Evolutionary conservation across 2,797 vertebrate species (phyloP).

Genomic region (Chanos chanos): DNA sequence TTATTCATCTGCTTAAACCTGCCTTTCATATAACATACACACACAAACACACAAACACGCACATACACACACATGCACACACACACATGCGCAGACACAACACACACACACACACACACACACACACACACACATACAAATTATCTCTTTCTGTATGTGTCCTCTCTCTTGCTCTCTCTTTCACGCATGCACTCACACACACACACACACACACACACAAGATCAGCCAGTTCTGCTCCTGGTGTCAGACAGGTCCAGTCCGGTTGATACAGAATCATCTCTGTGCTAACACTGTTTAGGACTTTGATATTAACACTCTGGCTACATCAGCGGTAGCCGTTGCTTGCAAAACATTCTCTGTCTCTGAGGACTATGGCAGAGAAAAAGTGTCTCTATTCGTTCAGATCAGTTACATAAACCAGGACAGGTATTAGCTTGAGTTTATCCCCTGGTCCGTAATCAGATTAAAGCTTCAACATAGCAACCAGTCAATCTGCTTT

Average conservation of each 20-base stretch:
- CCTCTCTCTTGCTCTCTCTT: not conserved
- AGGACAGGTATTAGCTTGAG: not conserved
- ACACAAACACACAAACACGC: constrained; percentile 2
- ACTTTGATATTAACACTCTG: not conserved
- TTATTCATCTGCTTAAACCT: too few species aligned
- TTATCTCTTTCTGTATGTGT: not conserved
- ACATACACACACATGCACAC: not conserved
- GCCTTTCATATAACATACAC: too few species aligned
- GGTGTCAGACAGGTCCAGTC: not conserved
- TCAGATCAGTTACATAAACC: not conserved
- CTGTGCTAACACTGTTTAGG: not conserved
- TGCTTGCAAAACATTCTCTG: not conserved
- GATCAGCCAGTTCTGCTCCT: not conserved
- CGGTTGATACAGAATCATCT: too few species aligned
- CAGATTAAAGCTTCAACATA: not conserved
- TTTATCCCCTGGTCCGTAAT: not conserved
- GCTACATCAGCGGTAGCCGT: not conserved
- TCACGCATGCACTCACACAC: constrained; percentile 1
- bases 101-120: not conserved
- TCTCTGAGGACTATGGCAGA: not conserved
- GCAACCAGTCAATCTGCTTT: too few species aligned
- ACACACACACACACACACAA: constrained; percentile 29
- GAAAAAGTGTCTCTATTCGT: not conserved
- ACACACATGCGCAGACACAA: not conserved
- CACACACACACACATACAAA: constrained; percentile 2